Conservation (phyloP, 2,888 invertebrate species). For the Drosophila ustulata region DNA sequence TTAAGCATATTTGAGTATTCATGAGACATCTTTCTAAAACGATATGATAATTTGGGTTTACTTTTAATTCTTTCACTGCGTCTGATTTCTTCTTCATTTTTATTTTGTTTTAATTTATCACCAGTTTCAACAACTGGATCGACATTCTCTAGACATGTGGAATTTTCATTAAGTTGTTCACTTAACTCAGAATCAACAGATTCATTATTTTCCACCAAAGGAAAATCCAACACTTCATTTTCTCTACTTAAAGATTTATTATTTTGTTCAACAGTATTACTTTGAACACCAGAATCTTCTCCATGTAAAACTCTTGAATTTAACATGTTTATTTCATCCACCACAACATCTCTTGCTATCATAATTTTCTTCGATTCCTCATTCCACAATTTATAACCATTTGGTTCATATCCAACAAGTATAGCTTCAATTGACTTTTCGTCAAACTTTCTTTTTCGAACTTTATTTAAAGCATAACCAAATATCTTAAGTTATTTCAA, state of each 20-base stretch:
- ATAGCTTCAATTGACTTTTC: too few species aligned
- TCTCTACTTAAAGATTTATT: constrained; percentile 7
- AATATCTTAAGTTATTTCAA: too few species aligned
- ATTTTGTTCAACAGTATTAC: constrained; percentile 8
- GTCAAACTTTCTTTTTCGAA: too few species aligned
- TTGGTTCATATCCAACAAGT: too few species aligned
- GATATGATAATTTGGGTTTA: constrained; percentile 24
- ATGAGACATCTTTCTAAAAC: constrained; percentile 31
- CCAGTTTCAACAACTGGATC: constrained; percentile 21
- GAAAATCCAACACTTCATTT: constrained; percentile 17
- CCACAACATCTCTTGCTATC: too few species aligned
- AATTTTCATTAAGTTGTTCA: constrained; percentile 10
- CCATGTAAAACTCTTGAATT: constrained; percentile 25
- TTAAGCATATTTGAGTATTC: constrained; percentile 21
- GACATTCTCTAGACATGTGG: constrained; percentile 16
- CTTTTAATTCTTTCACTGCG: constrained; percentile 8
- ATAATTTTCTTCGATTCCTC: neutral
- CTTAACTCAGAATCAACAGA: neutral
- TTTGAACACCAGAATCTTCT: constrained; percentile 14
- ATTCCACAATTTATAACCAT: too few species aligned
- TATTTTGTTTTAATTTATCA: constrained; percentile 21
- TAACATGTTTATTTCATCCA: neutral
- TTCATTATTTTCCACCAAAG: neutral
- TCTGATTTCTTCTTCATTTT: neutral
- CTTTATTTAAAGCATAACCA: too few species aligned